phyloP scores from a whole-genome alignment of 1,140 invertebrate genomes.

The Saccostrea cuccullata region DNA sequence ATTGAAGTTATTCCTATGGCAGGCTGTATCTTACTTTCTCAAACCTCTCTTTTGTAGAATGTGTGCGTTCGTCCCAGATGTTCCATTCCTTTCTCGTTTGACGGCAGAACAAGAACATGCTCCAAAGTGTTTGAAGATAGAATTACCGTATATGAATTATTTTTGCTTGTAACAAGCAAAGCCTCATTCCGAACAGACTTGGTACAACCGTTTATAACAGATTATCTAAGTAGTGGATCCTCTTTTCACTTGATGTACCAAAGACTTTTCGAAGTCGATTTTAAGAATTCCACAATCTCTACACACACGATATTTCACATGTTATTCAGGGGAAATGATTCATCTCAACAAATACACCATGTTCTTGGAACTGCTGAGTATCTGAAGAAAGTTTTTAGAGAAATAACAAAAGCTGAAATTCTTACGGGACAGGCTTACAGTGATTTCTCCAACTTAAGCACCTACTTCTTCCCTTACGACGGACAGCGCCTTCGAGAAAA shows the following conservation, averaged over 20 bases:
- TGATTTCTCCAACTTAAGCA: not conserved
- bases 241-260: not conserved
- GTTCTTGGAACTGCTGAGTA: not conserved
- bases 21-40: too few relatives aligned
- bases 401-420: not conserved
- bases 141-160: not conserved
- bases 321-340: not conserved
- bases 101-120: not conserved
- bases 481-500: not conserved
- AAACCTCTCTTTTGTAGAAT: not conserved
- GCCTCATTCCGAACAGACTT: not conserved
- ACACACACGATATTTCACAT: not conserved
- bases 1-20: too few relatives aligned
- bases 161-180: not conserved
- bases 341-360: not conserved
- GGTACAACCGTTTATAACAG: not conserved
- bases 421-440: not conserved
- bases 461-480: not conserved
- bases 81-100: conserved; percentile 1
- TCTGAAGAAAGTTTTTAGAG: not conserved
- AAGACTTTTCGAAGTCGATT: not conserved
- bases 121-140: not conserved
- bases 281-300: not conserved
- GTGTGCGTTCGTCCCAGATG: not conserved
- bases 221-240: not conserved